phyloP scores from a whole-genome alignment of 2,888 invertebrate species.

The Podotricha telesiphe region DNA sequence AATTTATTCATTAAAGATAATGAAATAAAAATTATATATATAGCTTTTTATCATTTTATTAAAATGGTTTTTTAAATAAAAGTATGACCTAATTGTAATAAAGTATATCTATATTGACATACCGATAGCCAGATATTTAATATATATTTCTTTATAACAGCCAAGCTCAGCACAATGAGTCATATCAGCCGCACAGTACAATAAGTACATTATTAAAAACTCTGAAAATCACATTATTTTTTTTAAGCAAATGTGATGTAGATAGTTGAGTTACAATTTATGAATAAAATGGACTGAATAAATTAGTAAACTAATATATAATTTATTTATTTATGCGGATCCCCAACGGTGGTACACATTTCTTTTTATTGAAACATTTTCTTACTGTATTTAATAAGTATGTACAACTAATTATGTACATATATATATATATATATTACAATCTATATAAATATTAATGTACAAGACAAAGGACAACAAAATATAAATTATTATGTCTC shows the following conservation, averaged over 20 bases:
- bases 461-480: too few species aligned
- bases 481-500: not conserved
- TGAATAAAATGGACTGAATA: not conserved
- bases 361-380: too few species aligned
- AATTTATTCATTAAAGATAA: too few species aligned
- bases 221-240: not conserved
- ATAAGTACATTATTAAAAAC: not conserved
- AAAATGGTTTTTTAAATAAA: too few species aligned
- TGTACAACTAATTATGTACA: too few species aligned
- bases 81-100: not conserved
- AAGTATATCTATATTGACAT: not conserved
- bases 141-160: constrained; percentile 17
- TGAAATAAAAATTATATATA: not conserved
- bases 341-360: too few species aligned
- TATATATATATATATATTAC: too few species aligned
- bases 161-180: not conserved
- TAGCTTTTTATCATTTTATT: too few species aligned
- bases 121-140: not conserved
- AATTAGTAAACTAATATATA: not conserved
- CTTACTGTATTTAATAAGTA: too few species aligned
- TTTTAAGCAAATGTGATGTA: too few species aligned
- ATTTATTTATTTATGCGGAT: too few species aligned
- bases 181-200: not conserved
- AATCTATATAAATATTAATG: too few species aligned
- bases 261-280: not conserved